Evolutionary conservation across 2,888 invertebrate species (phyloP), one percentile per base, ranked within the genome.

Genomic region (Homarus gammarus): DNA sequence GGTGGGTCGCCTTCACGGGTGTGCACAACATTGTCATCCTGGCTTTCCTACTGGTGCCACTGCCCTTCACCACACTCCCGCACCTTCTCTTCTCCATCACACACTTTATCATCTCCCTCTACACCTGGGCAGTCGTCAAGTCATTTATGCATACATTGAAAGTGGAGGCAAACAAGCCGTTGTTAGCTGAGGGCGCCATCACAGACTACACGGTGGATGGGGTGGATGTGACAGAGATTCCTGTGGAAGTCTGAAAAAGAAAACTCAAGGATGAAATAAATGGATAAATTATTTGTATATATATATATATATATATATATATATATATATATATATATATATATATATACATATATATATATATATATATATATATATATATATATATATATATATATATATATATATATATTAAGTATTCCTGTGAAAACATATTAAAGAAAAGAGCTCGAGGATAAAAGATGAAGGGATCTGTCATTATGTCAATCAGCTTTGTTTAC

Each of bases 101-200:
- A 31, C 84, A 90, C 75, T 91, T 91, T 82, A 79, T 91, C 40
- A 22, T 73, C n/a, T 78, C 90, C 27, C 90, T 91, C n/a, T 91
- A 87, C 85, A 78, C 82, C 56, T 91, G 91, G 91, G 87, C 89
- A 56, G 91, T 91, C 77, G 90, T 91, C 56, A 90, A 90, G 87
- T 90, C 90, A 8, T 84, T 87, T 70, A 70, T 82, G 36, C 78
- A 84, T 40, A 68, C 70, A 18, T 84, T 91, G 40, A 70, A 87
- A 44, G 77, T 90, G 22, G 84, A 82, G 49, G 78, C 61, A 38
- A 88, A 40, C 44, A 84, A 73, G 73, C 84, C 68, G 0, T 77
- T 87, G 8, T n/a, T 90, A 27, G 87, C 90, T 12, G 90, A 90
- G n/a, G 84, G 83, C 12, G 79, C 87, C 33, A 56, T 81, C 8